phyloP scores from a whole-genome alignment of 2,113 vertebrate genomes.

The Callospermophilus lateralis region DNA sequence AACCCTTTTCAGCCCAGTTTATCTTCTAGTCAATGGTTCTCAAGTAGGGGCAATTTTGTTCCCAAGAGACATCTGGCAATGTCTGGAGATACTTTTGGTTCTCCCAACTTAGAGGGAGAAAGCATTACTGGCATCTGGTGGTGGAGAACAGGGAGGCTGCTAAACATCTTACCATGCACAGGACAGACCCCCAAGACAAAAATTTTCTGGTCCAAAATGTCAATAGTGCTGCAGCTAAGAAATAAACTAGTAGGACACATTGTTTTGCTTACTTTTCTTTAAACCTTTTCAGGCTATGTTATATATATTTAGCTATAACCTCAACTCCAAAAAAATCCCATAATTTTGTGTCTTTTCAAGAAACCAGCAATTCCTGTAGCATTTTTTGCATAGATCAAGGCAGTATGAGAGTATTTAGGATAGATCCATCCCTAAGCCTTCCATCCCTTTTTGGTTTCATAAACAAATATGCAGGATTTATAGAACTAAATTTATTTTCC shows the following conservation, averaged over 20 bases:
- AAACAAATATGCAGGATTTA: neutral
- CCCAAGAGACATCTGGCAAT: neutral
- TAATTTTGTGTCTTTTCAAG: too few species aligned
- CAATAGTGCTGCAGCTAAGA: neutral
- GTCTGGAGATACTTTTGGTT: neutral
- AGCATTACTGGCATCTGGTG: neutral
- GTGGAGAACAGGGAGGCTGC: neutral
- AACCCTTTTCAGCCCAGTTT: neutral
- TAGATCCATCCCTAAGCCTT: accelerated
- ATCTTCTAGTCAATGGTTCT: neutral
- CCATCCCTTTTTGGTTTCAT: neutral
- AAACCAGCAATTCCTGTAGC: neutral
- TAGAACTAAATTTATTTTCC: neutral
- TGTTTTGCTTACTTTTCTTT: neutral
- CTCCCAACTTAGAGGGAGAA: too few species aligned
- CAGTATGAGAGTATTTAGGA: neutral
- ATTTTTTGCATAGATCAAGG: neutral
- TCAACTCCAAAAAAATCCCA: neutral
- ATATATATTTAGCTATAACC: neutral
- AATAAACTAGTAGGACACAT: neutral
- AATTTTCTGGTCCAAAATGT: neutral
- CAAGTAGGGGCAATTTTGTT: neutral
- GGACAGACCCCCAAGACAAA: neutral
- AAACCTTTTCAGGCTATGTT: neutral
- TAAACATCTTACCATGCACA: accelerated